Evolutionary conservation across 2,797 vertebrate genomes (phyloP), one percentile per base, ranked within the genome.

Genomic region (Bryconaethiops microstoma): DNA sequence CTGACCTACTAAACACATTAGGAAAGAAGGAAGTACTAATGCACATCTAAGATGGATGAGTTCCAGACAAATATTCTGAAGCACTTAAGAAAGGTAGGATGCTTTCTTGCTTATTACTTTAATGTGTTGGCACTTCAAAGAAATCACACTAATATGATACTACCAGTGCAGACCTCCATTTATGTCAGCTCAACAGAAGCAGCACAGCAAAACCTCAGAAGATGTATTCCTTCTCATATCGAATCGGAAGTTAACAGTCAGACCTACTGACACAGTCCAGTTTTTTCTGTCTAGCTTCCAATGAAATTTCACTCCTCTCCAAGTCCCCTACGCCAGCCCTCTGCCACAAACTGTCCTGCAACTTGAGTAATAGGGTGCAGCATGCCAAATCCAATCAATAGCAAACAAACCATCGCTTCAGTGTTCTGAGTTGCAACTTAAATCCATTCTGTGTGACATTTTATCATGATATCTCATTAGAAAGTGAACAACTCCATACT

Each of bases 341-440:
- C 52, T 77, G 48, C n/a, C 35, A 70, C 54, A 7, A 57, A 6
- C 23, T 73, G 19, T 79, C 70, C 65, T 62, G 69, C 57, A 71
- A 17, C n/a, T 59, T 79, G 70, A 72, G 42, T n/a, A 68, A 74
- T 73, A 59, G 68, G 57, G 48, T 64, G 54, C n/a, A 19, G 57
- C 23, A 29, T 69, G 50, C 40, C 64, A 76, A 85, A 78, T 40
- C 70, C 60, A 77, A 83, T 86, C 23, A 63, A 81, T 70, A 73
- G 35, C 57, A 84, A 70, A 59, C 75, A 48, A 82, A 74, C 50
- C 68, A 45, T 65, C 59, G 57, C 63, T 42, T 60, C 16, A 40
- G 12, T 29, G 9, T 69, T 77, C 45, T 52, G 40, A 5, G 63
- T 59, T 74, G 55, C 70, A 68, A 54, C 63, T 57, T 55, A 40